A percentile compares a stretch with the other conserved stretches of the same genome.
Evolutionary conservation across 2,888 invertebrate genomes (phyloP).

Genomic region (Cetonia aurata): DNA sequence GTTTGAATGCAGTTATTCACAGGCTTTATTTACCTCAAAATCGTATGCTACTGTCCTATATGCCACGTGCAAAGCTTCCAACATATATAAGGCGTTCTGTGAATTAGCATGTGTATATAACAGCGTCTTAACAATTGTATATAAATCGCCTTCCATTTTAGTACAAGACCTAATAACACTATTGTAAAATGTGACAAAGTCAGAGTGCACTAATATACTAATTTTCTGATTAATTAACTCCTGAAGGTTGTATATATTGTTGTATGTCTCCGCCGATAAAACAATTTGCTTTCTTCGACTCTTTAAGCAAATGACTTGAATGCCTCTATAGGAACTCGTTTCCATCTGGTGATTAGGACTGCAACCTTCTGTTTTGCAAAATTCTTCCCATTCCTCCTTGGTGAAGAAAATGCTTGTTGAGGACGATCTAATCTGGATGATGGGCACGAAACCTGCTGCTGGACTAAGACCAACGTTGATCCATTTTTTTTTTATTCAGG

Average conservation of each 20-base stretch:
- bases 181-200: constrained; percentile 1
- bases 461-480: background rate
- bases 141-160: no score
- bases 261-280: background rate
- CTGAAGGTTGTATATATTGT: background rate
- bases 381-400: background rate
- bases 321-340: background rate
- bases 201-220: background rate
- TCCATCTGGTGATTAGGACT: background rate
- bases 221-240: background rate
- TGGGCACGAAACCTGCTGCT: background rate
- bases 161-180: no score
- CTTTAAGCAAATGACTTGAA: background rate
- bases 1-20: no score
- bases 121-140: no score
- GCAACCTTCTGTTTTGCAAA: background rate
- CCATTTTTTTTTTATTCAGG: background rate
- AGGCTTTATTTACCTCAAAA: no score
- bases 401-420: background rate
- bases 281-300: background rate
- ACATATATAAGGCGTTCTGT: no score
- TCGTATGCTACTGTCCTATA: no score
- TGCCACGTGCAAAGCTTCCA: no score
- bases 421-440: background rate
- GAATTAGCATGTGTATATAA: no score